phyloP scores from a whole-genome alignment of 2,113 vertebrate species.

The Aix galericulata region DNA sequence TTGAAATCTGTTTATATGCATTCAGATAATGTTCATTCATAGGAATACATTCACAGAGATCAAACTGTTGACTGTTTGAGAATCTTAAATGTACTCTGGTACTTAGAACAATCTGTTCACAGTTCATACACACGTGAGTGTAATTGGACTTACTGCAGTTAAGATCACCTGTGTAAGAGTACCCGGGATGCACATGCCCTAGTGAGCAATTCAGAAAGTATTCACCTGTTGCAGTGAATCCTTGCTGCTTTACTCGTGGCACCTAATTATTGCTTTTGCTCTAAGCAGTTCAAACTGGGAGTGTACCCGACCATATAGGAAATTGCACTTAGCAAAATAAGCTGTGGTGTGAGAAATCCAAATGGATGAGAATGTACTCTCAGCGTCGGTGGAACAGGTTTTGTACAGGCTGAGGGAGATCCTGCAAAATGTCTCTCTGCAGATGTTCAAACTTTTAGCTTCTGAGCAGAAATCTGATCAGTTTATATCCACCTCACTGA shows the following conservation, averaged over 20 bases:
- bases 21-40: slow-evolving; percentile 22
- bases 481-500: background rate
- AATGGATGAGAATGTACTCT: background rate
- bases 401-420: background rate
- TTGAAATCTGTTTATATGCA: slow-evolving; percentile 20
- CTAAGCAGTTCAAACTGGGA: background rate
- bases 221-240: background rate
- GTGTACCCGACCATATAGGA: background rate
- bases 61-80: background rate
- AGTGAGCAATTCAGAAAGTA: background rate
- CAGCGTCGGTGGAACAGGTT: background rate
- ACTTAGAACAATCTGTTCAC: background rate
- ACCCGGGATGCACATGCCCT: background rate
- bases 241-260: background rate
- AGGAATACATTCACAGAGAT: background rate
- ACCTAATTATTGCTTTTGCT: background rate
- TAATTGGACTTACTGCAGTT: background rate
- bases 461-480: background rate
- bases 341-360: background rate
- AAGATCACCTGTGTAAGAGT: background rate
- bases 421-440: background rate
- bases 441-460: background rate
- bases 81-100: background rate
- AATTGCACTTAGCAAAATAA: background rate
- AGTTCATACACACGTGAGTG: background rate